Evolutionary conservation across 2,888 invertebrate species (phyloP), one percentile per base, ranked within the genome.

Genomic region (Ecliptopera silaceata): DNA sequence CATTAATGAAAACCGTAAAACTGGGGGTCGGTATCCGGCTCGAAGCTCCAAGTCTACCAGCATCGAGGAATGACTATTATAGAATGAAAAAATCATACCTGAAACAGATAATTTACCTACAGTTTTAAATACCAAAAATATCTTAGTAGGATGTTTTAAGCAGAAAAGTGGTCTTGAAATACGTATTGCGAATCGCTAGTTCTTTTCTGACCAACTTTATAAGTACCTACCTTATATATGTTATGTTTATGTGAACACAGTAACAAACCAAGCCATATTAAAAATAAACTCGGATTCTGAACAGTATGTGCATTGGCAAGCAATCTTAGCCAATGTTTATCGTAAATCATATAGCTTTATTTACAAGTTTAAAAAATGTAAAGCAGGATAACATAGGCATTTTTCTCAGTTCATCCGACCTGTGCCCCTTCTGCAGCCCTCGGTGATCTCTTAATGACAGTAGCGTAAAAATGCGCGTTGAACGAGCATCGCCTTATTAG

Each of bases 1-100:
- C 87, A 86, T 87, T 88, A 88, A 88, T 86, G 86, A 82, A 84
- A 83, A 82, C 84, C 86, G 81, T 84, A 82, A 85, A 86, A 80
- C 82, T 80, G 80, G 82, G 84, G 80, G 78, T 63, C 74, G 74
- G 72, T 68, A 77, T 82, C 81, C 82, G 80, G 80, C 76, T 72
- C 75, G 74, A 73, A 51, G 52, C 44, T 42, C 20, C 20, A 45
- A 43, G 80, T 74, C 74, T 50, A 75, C 75, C 74, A 74, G 67
- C 54, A 51, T 43, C 48, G 54, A 57, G 26, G 11, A 48, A 58
- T 39, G 31, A 46, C 18, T 18, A 18, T 22, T 43, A 3, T 38
- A 54, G 31, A 53, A 53, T 3, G 11, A 17, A 8, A 26, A 22
- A 47, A 41, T 12, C 13, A 36, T 32, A 45, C 1, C 31, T 20